Evolutionary conservation across 2,888 invertebrate species (phyloP), one percentile per base, ranked within the genome.

Genomic region (Papilio elwesi): DNA sequence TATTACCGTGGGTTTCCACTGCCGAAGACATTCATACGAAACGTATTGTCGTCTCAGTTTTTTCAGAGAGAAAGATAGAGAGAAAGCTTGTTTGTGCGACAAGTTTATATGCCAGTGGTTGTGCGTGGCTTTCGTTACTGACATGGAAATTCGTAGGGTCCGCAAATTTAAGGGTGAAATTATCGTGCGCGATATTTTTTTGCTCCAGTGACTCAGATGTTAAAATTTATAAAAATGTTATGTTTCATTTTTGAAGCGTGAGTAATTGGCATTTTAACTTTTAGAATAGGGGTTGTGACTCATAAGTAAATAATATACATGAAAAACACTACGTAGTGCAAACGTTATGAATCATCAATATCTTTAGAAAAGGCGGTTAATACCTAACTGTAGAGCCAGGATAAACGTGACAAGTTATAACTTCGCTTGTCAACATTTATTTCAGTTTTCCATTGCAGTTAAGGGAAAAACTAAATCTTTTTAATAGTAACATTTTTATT

Each of bases 131-230:
- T 62, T 43, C 15, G n/a, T 48, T 65, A 57, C 47, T 26, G 16
- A 38, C 49, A 11, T n/a, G 51, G 13, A 55, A 68, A 49, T 64
- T 53, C 13, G 11, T 15, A 71, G 73, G 73, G 73, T 12, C 43
- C 43, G 52, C 12, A 9, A 57, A 11, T 63, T 72, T 26, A 4
- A 64, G 73, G 73, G 53, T 47, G 53, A 48, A 52, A 43, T 63
- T 67, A 62, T 51, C 51, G 43, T 63, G 15, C 15, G 16, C 13
- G 13, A 64, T 49, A n/a, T 73, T 68, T 64, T 49, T 73, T 68
- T 73, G 64, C 68, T 73, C 64, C 57, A 65, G 51, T 69, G 68
- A 73, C 73, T 69, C 64, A 73, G 16, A 36, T 68, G 49, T 49
- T 38, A 62, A 64, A 53, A 53, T 26, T 55, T 43, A 36, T 62